Evolutionary conservation across 2,888 invertebrate genomes (phyloP).

Genomic region (Drosophila eohydei): DNA sequence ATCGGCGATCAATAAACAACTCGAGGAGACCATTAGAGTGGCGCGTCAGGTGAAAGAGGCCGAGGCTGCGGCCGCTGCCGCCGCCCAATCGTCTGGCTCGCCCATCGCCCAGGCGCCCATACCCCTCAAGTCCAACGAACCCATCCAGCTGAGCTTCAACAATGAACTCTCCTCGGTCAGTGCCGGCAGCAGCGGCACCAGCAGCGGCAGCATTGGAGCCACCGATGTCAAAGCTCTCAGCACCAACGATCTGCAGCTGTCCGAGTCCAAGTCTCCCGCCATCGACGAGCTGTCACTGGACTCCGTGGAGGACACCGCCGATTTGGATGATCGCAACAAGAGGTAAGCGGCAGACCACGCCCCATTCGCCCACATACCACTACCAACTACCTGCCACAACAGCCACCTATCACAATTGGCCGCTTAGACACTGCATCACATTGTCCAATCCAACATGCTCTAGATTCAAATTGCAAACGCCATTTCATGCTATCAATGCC

Average conservation of each 20-base stretch:
- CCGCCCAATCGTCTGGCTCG: constrained; percentile 48
- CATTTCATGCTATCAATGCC: too few relatives aligned
- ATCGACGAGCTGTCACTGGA: constrained; percentile 90
- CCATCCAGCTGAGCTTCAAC: constrained; percentile 82
- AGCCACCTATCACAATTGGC: constrained; percentile 21
- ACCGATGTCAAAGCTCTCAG: constrained; percentile 72
- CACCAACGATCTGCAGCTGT: constrained; percentile 85
- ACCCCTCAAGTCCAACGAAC: constrained; percentile 66
- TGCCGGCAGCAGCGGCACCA: constrained; percentile 37
- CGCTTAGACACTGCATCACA: not conserved
- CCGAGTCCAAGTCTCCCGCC: constrained; percentile 88
- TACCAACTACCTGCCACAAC: not conserved
- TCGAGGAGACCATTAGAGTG: constrained; percentile 85
- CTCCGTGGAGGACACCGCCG: constrained; percentile 89
- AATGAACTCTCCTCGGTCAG: constrained; percentile 75
- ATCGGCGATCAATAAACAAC: constrained; percentile 84
- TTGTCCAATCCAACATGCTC: not conserved
- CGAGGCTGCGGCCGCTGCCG: constrained; percentile 78
- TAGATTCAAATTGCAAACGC: too few relatives aligned
- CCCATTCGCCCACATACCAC: not conserved
- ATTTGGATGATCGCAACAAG: constrained; percentile 93
- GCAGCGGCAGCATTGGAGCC: constrained; percentile 59
- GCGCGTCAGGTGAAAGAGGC: constrained; percentile 85
- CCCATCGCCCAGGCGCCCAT: constrained; percentile 69
- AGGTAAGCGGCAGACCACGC: constrained; percentile 84